phyloP scores from a whole-genome alignment of 1,140 invertebrate genomes.

The Anoplophora glabripennis region DNA sequence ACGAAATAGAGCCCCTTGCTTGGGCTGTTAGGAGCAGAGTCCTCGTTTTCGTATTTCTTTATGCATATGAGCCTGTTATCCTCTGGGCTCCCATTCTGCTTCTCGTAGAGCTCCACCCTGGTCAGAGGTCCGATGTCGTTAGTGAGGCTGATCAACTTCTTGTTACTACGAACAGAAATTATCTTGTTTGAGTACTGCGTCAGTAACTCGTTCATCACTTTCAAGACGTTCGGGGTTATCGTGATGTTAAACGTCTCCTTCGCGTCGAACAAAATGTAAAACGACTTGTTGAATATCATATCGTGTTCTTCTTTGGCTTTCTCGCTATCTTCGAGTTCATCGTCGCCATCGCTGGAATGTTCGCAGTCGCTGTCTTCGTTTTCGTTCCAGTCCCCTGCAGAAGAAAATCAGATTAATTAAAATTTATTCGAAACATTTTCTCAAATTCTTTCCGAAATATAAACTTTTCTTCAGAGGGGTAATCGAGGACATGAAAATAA shows the following conservation, averaged over 20 bases:
- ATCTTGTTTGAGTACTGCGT: slow-evolving; percentile 54
- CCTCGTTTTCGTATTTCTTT: slow-evolving; percentile 56
- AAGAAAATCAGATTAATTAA: background rate
- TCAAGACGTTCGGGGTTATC: slow-evolving; percentile 61
- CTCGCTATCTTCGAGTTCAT: slow-evolving; percentile 45
- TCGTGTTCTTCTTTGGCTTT: slow-evolving; percentile 42
- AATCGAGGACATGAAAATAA: no score
- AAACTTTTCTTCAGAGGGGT: no score
- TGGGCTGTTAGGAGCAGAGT: slow-evolving; percentile 61
- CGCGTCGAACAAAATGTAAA: slow-evolving; percentile 65
- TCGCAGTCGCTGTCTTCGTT: slow-evolving; percentile 71
- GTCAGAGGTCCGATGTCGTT: slow-evolving; percentile 61
- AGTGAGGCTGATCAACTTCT: slow-evolving; percentile 48
- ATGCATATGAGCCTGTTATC: slow-evolving; percentile 54
- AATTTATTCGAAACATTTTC: no score
- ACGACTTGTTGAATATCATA: slow-evolving; percentile 54
- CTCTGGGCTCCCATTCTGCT: slow-evolving; percentile 53
- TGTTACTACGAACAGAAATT: slow-evolving; percentile 41
- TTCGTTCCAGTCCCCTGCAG: slow-evolving; percentile 66
- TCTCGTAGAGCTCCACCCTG: slow-evolving; percentile 55
- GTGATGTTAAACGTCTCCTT: slow-evolving; percentile 68
- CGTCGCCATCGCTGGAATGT: slow-evolving; percentile 65
- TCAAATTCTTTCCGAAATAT: no score
- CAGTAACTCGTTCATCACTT: slow-evolving; percentile 60
- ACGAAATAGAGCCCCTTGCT: slow-evolving; percentile 42